A percentile compares a stretch with the other conserved stretches of the same genome.
phyloP scores from a whole-genome alignment of 37 sponge, comb jelly and placozoan genomes.

The Theonella swinhoei region DNA sequence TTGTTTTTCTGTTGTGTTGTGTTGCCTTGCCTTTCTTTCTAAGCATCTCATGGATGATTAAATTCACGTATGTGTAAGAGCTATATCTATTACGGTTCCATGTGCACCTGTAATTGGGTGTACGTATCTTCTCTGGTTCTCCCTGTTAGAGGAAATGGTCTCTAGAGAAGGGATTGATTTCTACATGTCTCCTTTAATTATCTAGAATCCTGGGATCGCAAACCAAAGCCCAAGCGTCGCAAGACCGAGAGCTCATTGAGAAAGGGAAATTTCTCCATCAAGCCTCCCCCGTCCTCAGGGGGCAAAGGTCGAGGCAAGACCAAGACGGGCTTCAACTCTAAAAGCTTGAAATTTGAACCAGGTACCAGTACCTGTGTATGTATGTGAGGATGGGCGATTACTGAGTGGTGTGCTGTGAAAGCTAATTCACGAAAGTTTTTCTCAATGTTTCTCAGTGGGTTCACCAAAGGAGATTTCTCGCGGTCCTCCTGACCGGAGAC shows the following conservation, averaged over 20 bases:
- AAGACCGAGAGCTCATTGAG: not conserved
- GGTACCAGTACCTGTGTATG: not conserved
- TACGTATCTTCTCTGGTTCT: too few species aligned
- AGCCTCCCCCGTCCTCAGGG: constrained; percentile 25
- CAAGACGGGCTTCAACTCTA: constrained; percentile 68
- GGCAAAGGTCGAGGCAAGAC: constrained; percentile 6
- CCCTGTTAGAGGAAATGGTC: too few species aligned
- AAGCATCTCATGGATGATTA: too few species aligned
- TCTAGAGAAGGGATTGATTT: too few species aligned
- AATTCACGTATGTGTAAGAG: not conserved
- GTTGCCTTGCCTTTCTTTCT: too few species aligned
- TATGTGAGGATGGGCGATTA: not conserved
- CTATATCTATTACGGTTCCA: not conserved
- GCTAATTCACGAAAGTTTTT: too few species aligned
- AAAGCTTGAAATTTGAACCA: constrained; percentile 64
- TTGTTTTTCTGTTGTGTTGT: too few species aligned
- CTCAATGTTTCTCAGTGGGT: too few species aligned
- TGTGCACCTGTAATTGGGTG: too few species aligned
- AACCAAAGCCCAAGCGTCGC: constrained; percentile 25
- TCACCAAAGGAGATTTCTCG: constrained; percentile 20
- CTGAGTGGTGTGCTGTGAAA: not conserved
- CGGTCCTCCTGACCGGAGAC: not conserved
- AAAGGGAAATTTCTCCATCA: constrained; percentile 53
- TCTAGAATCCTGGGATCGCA: not conserved
- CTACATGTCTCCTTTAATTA: too few species aligned